These are phyloP conservation scores for Myotis vivesi DNA, from an alignment of 2,797 vertebrate genomes.

Conservation along the genomic window DNA sequence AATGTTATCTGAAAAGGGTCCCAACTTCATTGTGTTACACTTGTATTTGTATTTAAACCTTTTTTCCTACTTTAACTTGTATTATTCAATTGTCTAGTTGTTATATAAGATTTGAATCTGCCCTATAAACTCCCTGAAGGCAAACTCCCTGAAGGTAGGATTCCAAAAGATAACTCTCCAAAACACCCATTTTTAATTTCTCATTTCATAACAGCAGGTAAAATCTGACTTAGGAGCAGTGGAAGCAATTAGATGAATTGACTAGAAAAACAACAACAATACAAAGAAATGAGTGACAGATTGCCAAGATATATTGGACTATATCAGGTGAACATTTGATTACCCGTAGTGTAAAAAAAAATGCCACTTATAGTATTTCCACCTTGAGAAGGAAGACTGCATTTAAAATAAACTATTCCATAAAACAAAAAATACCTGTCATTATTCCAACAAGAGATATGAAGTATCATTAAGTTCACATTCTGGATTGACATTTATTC, in stretches of 20 bases:
- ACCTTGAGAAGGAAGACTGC: background rate
- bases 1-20: background rate
- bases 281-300: background rate
- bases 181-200: background rate
- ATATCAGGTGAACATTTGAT: conserved; percentile 17
- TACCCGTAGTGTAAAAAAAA: background rate
- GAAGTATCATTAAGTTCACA: background rate
- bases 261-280: background rate
- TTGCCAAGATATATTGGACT: background rate
- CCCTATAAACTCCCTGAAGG: background rate
- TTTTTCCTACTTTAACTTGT: background rate
- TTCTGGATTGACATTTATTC: conserved; percentile 12
- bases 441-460: background rate
- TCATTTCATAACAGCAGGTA: background rate
- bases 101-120: background rate
- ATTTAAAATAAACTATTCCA: conserved; percentile 10
- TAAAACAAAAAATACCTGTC: background rate
- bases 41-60: background rate
- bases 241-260: background rate
- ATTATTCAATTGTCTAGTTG: background rate
- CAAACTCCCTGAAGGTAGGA: background rate
- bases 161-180: background rate
- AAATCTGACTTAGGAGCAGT: background rate
- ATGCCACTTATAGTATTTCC: conserved; percentile 9
- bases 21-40: background rate